Evolutionary conservation across 53 echinoderm and acorn worm species (phyloP), one percentile per base, ranked within the genome.

Genomic region (Hippasteria phrygiana): DNA sequence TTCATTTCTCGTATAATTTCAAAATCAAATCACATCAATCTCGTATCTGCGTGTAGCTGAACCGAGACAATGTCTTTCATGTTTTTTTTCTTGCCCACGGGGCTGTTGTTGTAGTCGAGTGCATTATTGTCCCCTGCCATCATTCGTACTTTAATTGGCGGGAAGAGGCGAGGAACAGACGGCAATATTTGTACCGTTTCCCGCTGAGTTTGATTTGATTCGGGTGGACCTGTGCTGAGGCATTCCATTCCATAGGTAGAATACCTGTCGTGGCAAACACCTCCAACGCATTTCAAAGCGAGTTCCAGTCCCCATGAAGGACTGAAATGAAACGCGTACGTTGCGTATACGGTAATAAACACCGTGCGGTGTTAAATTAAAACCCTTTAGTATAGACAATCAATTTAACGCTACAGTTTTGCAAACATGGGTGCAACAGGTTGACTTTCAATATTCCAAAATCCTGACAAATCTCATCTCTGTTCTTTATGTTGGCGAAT

Each of bases 41-140:
- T 32, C 76, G 34, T 29, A 6, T 76, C 33, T 51, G 17, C 46
- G 29, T 48, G 26, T 14, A 3, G 59, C 2, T 1, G 59, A 26
- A 18, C n/a, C 7, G 22, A 24, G 7, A 5, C 50, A 54, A 31
- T 76, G 35, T 76, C 2, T 53, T 51, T 50, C 2, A 51, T 48
- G 31, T 34, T 7, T 43, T 17, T 76, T 76, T 22, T 54, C 16
- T 28, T 43, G 17, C 50, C 50, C 76, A 13, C 33, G 13, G 1
- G 50, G 76, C 53, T 76, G 36, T 76, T 76, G 50, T 76, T 32
- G 18, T 45, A 75, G 17, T 27, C 75, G 31, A 76, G 53, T 76
- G 76, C 13, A 53, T 42, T 12, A 54, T 18, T 35, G 36, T 28
- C 7, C 0, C 9, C 32, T 37, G 75, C 29, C 48, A 24, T 75